Evolutionary conservation across 2,888 invertebrate genomes (phyloP), one percentile per base, ranked within the genome.

Genomic region (Parascotia fuliginaria): DNA sequence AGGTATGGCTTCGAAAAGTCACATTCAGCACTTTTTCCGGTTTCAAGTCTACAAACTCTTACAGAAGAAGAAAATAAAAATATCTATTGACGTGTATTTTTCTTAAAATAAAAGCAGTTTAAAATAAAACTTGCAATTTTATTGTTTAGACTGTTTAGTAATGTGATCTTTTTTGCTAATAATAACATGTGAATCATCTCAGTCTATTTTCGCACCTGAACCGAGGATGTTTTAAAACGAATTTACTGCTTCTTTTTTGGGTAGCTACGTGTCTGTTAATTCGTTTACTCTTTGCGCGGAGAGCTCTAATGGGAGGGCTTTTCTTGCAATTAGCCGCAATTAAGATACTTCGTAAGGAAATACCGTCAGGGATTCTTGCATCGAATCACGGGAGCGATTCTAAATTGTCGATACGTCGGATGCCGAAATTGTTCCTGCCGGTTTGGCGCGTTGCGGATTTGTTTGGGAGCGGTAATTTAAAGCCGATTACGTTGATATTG

Each of bases 321-420:
- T 87, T 83, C 89, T 87, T 79, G 78, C 88, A 88, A 89, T 90
- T 90, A 89, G 83, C 84, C 81, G 71, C 86, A 89, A 89, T 91
- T 89, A 90, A 87, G 88, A 85, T 80, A 78, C 85, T 85, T 70
- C 76, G 77, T 70, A 78, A 81, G 78, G 76, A 78, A 84, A 79
- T 75, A 73, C 78, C 79, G 62, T 42, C 43, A 68, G 36, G 70
- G 72, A 71, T 73, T 69, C 70, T 57, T 55, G 50, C 55, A 59
- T 58, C 43, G 63, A 46, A 61, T 60, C 60, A 48, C 50, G 55
- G 55, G 50, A 61, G 61, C 68, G 73, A 67, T 77, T 72, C 68
- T 60, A 65, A 80, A 78, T 77, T 53, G 60, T 54, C 65, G 69
- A 59, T 60, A 62, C 55, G 50, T 65, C 50, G 68, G 51, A 76